Conservation (phyloP, 2,888 invertebrate genomes). For the Mycalesis mineus region DNA sequence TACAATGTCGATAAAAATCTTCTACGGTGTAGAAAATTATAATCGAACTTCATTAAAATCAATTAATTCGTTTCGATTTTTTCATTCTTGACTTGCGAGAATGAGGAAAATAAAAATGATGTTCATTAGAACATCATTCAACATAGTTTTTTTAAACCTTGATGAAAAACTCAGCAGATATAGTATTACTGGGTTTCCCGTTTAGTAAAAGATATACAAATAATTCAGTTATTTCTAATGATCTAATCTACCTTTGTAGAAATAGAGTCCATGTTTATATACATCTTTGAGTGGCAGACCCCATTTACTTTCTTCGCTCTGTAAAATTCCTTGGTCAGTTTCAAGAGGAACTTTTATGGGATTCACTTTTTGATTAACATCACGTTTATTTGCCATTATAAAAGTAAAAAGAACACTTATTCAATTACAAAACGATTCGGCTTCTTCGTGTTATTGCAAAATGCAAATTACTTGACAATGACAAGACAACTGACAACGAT, state of each 20-base stretch:
- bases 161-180: too few species aligned
- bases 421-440: not conserved
- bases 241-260: constrained; percentile 90
- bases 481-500: not conserved
- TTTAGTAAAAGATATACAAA: not conserved
- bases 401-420: not conserved
- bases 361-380: constrained; percentile 53
- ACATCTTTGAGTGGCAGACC: constrained; percentile 86
- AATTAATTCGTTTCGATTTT: too few species aligned
- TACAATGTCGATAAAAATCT: too few species aligned
- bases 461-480: not conserved
- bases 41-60: too few species aligned
- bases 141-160: too few species aligned
- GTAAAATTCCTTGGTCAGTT: constrained; percentile 70
- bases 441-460: not conserved
- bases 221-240: not conserved
- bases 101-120: too few species aligned
- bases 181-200: too few species aligned
- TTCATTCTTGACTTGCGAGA: too few species aligned
- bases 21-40: too few species aligned
- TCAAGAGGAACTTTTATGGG: constrained; percentile 65
- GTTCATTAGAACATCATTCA: too few species aligned
- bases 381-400: constrained; percentile 51
- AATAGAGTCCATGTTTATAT: constrained; percentile 91
- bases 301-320: constrained; percentile 79